Percentiles rank a stretch among this genome's conserved stretches.
These are phyloP conservation scores for Pteropus rufus DNA, from an alignment of 2,797 vertebrate species.

Conservation along the genomic window DNA sequence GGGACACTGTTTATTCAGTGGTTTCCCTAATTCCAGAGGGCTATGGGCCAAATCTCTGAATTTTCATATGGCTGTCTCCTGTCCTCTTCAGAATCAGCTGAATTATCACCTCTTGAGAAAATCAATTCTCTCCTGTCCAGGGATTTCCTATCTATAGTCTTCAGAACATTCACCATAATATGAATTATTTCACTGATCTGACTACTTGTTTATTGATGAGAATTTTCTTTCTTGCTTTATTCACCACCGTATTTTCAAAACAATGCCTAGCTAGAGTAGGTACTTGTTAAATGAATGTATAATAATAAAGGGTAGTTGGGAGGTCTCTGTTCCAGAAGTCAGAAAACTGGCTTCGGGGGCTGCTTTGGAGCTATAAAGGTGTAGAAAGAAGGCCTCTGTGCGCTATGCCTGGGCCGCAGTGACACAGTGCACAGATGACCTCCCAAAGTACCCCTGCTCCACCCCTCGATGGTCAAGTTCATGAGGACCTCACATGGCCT, in stretches of 20 bases:
- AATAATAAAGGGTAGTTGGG: background rate
- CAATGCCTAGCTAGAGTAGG: background rate
- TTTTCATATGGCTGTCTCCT: background rate
- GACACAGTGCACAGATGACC: background rate
- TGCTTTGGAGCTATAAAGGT: background rate
- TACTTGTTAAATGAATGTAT: background rate
- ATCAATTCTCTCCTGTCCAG: background rate
- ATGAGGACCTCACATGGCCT: background rate
- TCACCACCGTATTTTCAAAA: background rate
- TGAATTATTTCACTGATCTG: background rate
- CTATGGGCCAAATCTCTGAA: background rate
- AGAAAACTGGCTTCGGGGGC: background rate
- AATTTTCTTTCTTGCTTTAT: background rate
- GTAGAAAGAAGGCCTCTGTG: background rate
- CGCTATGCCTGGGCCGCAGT: rapidly evolving
- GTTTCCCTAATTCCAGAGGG: background rate
- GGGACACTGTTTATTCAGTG: background rate
- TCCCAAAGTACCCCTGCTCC: background rate
- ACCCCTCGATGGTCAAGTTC: background rate
- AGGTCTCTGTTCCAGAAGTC: background rate
- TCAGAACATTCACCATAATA: background rate
- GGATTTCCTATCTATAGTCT: background rate
- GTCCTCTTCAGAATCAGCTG: background rate
- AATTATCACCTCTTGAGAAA: background rate
- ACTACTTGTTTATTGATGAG: background rate